Evolutionary conservation across 2,113 vertebrate species (phyloP).

Genomic region (Rhinoderma darwinii): DNA sequence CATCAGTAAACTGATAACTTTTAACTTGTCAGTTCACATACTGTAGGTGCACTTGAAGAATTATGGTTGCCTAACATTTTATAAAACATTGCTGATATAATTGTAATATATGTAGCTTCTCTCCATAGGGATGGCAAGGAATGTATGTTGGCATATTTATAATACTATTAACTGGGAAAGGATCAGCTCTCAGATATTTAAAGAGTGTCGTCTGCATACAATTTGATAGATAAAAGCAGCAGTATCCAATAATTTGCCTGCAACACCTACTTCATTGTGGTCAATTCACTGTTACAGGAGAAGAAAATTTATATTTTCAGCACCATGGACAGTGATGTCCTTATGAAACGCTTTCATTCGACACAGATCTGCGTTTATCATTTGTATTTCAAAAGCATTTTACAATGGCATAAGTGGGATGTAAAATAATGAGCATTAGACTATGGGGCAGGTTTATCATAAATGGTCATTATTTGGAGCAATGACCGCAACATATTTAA

Average conservation of each 20-base stretch:
- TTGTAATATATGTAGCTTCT: no score
- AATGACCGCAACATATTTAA: neutral
- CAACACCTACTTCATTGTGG: conserved; percentile 1
- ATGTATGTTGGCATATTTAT: neutral
- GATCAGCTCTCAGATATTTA: neutral
- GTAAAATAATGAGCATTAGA: neutral
- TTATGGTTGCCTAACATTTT: no score
- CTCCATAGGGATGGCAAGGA: no score
- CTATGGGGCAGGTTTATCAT: neutral
- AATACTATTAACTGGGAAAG: neutral
- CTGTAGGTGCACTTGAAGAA: no score
- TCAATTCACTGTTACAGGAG: neutral
- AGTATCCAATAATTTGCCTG: neutral
- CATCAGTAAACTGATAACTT: no score
- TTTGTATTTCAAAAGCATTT: neutral
- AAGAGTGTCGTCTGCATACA: neutral
- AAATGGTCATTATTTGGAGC: neutral
- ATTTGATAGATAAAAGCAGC: neutral
- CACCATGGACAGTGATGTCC: neutral
- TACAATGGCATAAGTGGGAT: neutral
- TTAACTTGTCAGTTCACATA: no score
- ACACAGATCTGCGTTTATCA: neutral
- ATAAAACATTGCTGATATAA: no score
- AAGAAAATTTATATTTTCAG: neutral
- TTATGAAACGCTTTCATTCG: neutral